Base-by-base conservation (phyloP, 2,888 invertebrate species). In the Chaetogeoica ovagalla region DNA sequence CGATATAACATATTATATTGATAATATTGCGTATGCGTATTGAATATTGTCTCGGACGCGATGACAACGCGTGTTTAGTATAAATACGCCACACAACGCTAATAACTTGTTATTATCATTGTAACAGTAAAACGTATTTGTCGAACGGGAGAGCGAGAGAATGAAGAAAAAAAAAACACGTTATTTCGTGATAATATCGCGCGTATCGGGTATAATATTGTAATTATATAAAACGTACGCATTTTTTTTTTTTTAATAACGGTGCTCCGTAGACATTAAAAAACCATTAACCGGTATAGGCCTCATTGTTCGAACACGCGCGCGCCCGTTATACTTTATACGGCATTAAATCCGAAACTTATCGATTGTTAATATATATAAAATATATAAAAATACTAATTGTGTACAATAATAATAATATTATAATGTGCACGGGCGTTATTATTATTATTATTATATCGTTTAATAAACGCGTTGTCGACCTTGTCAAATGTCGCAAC, bases 51-150 rank as follows among this genome's bases (percentile, higher is more conserved):
- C 43, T 43, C 7, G 43, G 8, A 43, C 43, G 30, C 43, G 7
- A 43, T 9, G 43, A 48, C 48, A 11, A 15, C 48, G 48, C 48
- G 48, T 48, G 6, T 43, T 73, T 30, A 5, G 30, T 57, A n/a
- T 52, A 48, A 3, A 43, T 7, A 43, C 43, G 6, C 43, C 9
- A 7, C 5, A 13, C 30, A 30, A 69, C 13, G 7, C 11, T 19
- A 39, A 59, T 48, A 13, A 48, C 13, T 2, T 43, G 6, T 43
- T 17, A 43, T 6, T 23, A n/a, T n/a, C n/a, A 19, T 13, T 6
- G 17, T 52, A 65, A 55, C 37, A 37, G 55, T 74, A 55, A 65
- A 74, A 65, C n/a, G 37, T 30, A 43, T 73, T 73, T 63, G 23
- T 23, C 52, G 52, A 63, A 21, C 6, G n/a, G 52, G 63, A 55